Evolutionary conservation across 1,140 invertebrate species (phyloP).

Genomic region (Atta colombica): DNA sequence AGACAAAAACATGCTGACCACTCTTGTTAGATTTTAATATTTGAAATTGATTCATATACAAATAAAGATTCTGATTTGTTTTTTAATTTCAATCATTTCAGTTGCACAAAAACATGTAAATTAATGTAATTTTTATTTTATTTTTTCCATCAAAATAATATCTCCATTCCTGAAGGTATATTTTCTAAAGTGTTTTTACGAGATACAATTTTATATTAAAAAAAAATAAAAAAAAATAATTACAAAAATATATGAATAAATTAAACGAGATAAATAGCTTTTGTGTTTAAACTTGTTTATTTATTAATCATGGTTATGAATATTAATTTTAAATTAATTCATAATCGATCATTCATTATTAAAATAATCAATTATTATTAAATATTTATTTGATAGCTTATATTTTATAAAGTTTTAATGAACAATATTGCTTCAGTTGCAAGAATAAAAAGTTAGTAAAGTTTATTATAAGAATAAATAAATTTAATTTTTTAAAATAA

Average conservation of each 20-base stretch:
- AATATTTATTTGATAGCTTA: not conserved
- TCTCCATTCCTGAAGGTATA: not conserved
- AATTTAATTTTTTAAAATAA: too few relatives aligned
- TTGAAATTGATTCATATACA: too few relatives aligned
- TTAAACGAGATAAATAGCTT: not conserved
- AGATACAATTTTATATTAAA: not conserved
- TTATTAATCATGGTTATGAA: not conserved
- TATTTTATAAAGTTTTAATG: not conserved
- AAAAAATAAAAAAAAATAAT: not conserved
- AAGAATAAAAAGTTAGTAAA: not conserved
- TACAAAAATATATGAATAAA: not conserved
- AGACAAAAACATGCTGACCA: too few relatives aligned
- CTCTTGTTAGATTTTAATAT: too few relatives aligned
- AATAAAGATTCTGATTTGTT: too few relatives aligned
- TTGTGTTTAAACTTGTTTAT: not conserved
- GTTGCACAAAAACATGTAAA: too few relatives aligned
- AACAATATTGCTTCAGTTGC: not conserved
- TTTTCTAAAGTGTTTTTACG: not conserved
- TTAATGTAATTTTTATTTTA: not conserved
- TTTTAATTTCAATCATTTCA: too few relatives aligned
- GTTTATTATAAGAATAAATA: not conserved
- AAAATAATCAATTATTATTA: not conserved
- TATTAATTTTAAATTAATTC: conserved; percentile 13
- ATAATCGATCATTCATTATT: not conserved
- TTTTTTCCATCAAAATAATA: not conserved